These are phyloP conservation scores for Lynx canadensis DNA, from an alignment of 2,113 vertebrate species.

Conservation along the genomic window DNA sequence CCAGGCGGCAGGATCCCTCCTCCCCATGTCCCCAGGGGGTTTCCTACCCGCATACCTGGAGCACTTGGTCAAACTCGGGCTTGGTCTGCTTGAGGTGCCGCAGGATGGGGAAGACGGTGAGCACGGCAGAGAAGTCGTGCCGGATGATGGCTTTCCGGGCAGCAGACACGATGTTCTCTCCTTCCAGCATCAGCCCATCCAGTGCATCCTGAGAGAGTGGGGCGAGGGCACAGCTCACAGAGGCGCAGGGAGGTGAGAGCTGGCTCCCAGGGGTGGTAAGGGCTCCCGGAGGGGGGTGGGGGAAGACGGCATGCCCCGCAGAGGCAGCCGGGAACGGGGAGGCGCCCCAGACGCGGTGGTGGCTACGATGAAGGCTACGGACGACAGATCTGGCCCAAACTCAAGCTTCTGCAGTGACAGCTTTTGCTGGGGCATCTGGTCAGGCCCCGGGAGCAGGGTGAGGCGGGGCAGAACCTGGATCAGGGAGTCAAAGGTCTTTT, in stretches of 20 bases:
- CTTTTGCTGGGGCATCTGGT: background rate
- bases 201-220: constrained; percentile 91
- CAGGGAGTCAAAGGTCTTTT: constrained; percentile 98
- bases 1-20: accelerated
- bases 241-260: background rate
- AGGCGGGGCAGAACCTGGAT: constrained; percentile 91
- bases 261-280: accelerated
- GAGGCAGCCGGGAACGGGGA: background rate
- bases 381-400: background rate
- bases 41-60: constrained; percentile 88
- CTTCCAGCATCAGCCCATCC: constrained; percentile 97
- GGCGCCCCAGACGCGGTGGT: background rate
- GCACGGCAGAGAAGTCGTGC: constrained; percentile 96
- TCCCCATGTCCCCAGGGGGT: accelerated
- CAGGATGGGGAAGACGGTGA: constrained; percentile 97
- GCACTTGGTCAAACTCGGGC: constrained; percentile 95
- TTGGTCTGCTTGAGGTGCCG: constrained; percentile 97
- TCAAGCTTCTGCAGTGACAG: background rate
- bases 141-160: constrained; percentile 95
- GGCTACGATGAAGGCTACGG: background rate
- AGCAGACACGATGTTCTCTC: constrained; percentile 95
- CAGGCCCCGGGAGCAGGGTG: background rate
- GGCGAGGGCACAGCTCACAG: background rate
- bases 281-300: accelerated
- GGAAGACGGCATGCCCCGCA: background rate